Conservation (phyloP, 1,140 invertebrate species). For the Hydropsyche tenuis region DNA sequence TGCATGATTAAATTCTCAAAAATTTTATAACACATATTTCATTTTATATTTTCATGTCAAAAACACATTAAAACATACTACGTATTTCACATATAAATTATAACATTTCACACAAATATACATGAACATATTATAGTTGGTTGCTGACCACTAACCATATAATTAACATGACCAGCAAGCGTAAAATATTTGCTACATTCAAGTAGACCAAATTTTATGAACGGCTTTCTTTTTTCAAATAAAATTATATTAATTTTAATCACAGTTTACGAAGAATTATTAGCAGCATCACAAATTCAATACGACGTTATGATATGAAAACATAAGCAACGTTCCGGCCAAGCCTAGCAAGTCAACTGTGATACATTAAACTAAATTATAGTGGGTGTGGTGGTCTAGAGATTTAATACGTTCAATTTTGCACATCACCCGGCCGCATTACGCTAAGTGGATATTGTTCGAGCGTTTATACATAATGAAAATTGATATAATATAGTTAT, state of each 20-base stretch:
- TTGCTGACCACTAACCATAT: constrained; percentile 11
- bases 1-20: not conserved
- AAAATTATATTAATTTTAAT: too few species aligned
- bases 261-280: too few species aligned
- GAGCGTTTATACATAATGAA: too few species aligned
- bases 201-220: constrained; percentile 30
- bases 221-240: constrained; percentile 8
- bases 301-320: not conserved
- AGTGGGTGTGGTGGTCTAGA: not conserved
- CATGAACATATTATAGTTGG: constrained; percentile 1
- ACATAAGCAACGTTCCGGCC: not conserved
- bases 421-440: not conserved
- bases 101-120: not conserved
- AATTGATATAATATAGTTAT: too few species aligned
- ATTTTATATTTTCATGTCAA: too few species aligned
- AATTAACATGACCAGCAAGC: constrained; percentile 30
- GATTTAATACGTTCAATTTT: constrained; percentile 20
- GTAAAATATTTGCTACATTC: constrained; percentile 28
- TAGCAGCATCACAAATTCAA: not conserved
- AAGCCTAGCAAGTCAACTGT: constrained; percentile 20
- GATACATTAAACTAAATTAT: constrained; percentile 28
- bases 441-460: not conserved
- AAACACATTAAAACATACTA: too few species aligned
- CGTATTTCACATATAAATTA: too few species aligned
- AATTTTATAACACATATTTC: too few species aligned